Conservation (phyloP, 2,113 vertebrate genomes). For the Myrmecophaga tridactyla region DNA sequence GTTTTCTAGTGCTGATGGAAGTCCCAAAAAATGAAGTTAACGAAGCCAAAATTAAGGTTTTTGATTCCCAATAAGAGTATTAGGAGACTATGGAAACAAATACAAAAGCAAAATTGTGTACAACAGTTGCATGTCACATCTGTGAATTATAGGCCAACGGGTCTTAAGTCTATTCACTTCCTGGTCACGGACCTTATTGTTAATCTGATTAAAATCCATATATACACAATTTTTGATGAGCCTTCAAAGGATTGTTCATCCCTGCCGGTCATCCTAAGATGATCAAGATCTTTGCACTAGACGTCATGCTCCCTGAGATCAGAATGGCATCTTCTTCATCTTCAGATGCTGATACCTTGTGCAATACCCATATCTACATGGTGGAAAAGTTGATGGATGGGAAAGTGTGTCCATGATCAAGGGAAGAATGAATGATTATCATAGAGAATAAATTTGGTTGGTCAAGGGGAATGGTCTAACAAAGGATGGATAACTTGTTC, state of each 20-base stretch:
- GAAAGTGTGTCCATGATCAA: not conserved
- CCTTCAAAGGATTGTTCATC: not conserved
- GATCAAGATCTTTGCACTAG: not conserved
- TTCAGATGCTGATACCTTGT: not conserved
- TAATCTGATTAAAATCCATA: not conserved
- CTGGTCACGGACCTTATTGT: not conserved
- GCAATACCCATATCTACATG: rapidly evolving
- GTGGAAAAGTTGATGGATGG: rapidly evolving
- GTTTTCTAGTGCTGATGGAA: not conserved
- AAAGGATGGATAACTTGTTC: not conserved
- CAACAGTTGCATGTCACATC: not conserved
- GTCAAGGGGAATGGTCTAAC: not conserved
- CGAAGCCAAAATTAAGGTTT: not conserved
- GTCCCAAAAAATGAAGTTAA: not conserved
- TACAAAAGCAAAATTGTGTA: not conserved
- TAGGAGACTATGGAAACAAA: not conserved
- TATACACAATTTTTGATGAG: not conserved
- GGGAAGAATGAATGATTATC: not conserved
- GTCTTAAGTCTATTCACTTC: not conserved
- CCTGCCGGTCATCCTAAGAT: not conserved
- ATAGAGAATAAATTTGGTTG: not conserved
- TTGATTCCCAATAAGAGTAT: not conserved
- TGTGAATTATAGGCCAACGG: not conserved
- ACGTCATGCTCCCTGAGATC: not conserved
- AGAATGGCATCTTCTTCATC: not conserved